Percentiles rank a stretch among this genome's conserved stretches.
Conservation (phyloP, 2,113 vertebrate species). For the human region GRCh38 chr3:35793001-35793500, state of each 20-base stretch:
- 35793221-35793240: not conserved
- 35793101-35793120: not conserved
- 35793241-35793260: not conserved
- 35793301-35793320: not conserved
- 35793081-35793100: not conserved
- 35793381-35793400: not conserved
- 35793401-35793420: not conserved
- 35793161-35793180: not conserved
- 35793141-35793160: not conserved
- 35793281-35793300: not conserved
- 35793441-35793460: no score
- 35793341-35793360: not conserved
- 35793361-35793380: no score
- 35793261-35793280: not conserved
- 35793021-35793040: not conserved
- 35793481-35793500: not conserved
- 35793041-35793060: not conserved
- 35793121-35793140: not conserved
- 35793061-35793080: not conserved
- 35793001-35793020: not conserved
- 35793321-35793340: not conserved
- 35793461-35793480: not conserved
- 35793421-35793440: not conserved
- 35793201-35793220: not conserved
- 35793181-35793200: not conserved